These are phyloP conservation scores for Vipera ursinii DNA, from an alignment of 2,797 vertebrate species.

Conservation along the genomic window DNA sequence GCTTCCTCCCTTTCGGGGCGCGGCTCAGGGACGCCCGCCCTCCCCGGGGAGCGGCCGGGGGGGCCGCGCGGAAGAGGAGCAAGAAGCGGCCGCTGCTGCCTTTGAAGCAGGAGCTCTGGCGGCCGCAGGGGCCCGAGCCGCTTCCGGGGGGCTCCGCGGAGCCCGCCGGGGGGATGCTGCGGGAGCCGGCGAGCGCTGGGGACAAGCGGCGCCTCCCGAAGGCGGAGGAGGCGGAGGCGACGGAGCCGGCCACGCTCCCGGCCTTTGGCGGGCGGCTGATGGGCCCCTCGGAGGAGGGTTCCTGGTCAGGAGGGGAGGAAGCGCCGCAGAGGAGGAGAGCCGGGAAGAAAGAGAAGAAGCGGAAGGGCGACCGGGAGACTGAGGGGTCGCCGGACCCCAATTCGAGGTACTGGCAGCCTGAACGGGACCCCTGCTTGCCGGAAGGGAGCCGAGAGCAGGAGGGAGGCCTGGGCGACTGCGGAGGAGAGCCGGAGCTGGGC, in stretches of 20 bases:
- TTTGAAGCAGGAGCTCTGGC: rapidly evolving
- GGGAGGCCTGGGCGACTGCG: background rate
- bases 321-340: constrained; percentile 34
- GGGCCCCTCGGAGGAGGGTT: background rate
- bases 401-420: no score
- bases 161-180: background rate
- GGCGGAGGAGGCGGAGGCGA: constrained; percentile 54
- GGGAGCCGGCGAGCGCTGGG: background rate
- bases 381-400: background rate
- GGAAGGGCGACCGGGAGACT: constrained; percentile 49
- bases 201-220: no score
- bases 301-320: background rate
- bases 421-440: background rate
- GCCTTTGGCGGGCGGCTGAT: background rate
- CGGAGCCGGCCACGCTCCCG: constrained; percentile 35
- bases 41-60: background rate
- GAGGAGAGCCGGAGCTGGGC: no score
- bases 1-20: constrained; percentile 82
- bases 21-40: constrained; percentile 17
- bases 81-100: constrained; percentile 52
- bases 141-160: background rate
- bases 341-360: constrained; percentile 31
- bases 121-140: rapidly evolving
- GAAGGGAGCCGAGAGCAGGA: background rate
- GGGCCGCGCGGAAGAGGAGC: constrained; percentile 31